Base-by-base conservation (phyloP, 2,888 invertebrate species). In the Melieria omissa region DNA sequence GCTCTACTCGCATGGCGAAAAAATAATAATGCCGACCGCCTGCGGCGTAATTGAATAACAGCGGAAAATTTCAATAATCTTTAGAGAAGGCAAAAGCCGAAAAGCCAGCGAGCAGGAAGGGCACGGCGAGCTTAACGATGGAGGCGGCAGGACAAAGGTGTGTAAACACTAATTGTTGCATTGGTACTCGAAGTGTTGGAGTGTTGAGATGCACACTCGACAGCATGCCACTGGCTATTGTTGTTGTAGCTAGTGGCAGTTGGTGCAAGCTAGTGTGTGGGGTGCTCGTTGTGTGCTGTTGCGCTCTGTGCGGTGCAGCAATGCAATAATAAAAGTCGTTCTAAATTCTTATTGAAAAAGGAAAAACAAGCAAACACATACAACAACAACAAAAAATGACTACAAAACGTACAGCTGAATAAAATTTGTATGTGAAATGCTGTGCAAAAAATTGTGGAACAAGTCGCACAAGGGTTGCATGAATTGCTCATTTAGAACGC, bases 401-500 rank as follows among this genome's bases (percentile, higher is more conserved):
- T n/a, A 41, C 12, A 12, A 5, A 5, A 41, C 14, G 42, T n/a
- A 41, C 8, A 60, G 9, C 29, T 63, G 16, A 29, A 10, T 47
- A 41, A 6, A 52, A 29, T 29, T 29, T 49, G 9, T 44, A 42
- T 65, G 14, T 12, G 16, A 65, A n/a, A 42, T 52, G 44, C 2
- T 42, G n/a, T 52, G 4, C 5, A 54, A 10, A n/a, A 12, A 60
- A 42, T 14, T 42, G 47, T 41, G 42, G 16, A 66, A 47, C 58
- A 67, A 69, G 69, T 57, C 63, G 47, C 63, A 64, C 70, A 70
- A 64, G 69, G 70, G 70, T 70, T 70, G 70, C 58, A 58, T 70
- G 70, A 70, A 70, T 70, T 70, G 70, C 70, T 70, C 70, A 70
- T 70, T 70, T 70, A 70, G 70, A 63, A 57, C 44, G n/a, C 63